Conservation (phyloP, 1,140 invertebrate genomes). For the Dendrolimus kikuchii region DNA sequence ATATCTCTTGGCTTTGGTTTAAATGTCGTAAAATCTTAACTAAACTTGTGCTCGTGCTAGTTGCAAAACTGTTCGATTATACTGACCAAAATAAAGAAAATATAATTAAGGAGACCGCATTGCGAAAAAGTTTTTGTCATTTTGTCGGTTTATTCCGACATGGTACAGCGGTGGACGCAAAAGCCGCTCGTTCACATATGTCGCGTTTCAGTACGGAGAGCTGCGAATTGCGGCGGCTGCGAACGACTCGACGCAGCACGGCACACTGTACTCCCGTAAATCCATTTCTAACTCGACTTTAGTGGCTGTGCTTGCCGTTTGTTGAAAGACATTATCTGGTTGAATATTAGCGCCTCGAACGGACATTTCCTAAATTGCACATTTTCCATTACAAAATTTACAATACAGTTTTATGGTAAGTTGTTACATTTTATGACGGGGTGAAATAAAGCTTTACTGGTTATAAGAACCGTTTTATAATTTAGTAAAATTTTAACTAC, state of each 20-base stretch:
- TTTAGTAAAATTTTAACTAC: too few relatives aligned
- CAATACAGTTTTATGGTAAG: too few relatives aligned
- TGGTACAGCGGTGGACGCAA: constrained; percentile 18
- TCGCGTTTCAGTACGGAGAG: constrained; percentile 23
- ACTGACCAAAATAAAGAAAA: constrained; percentile 21
- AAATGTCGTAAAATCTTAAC: background rate
- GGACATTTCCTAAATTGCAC: too few relatives aligned
- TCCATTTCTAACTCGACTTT: constrained; percentile 66
- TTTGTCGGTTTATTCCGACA: constrained; percentile 29
- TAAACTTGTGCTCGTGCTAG: background rate
- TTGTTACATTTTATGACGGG: too few relatives aligned
- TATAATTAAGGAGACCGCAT: constrained; percentile 50
- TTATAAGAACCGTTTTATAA: too few relatives aligned
- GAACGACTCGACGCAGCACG: constrained; percentile 5
- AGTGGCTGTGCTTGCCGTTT: constrained; percentile 30
- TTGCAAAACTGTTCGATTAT: constrained; percentile 26
- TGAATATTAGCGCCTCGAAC: constrained; percentile 5
- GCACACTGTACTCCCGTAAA: constrained; percentile 37
- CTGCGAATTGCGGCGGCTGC: background rate
- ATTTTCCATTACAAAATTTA: too few relatives aligned
- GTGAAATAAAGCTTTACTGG: too few relatives aligned
- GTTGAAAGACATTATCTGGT: constrained; percentile 45
- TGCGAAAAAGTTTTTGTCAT: constrained; percentile 60
- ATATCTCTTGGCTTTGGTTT: too few relatives aligned
- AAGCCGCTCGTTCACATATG: constrained; percentile 26